Base-by-base conservation (phyloP, 2,888 invertebrate genomes). In the Chrysolina haemoptera region DNA sequence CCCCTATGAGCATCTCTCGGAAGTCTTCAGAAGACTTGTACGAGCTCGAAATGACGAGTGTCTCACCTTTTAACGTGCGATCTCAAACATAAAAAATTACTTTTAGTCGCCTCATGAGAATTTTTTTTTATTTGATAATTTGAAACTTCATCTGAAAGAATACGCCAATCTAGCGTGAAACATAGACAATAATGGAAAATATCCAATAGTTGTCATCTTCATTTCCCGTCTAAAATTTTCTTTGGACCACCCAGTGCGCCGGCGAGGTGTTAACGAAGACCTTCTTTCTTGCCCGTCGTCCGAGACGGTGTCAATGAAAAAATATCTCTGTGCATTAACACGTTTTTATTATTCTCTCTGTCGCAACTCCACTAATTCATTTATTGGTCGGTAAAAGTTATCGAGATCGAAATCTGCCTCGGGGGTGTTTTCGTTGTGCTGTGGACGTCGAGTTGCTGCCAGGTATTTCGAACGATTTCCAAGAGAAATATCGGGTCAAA, bases 261-360 rank as follows among this genome's bases (percentile, higher is more conserved):
- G 5, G 27, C 12, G 40, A 67, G 67, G 67, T 67, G 67, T 67
- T 67, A 67, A 67, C 67, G 27, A 67, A 67, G 67, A 67, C 67
- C 67, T 67, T 50, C 67, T 67, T 67, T 67, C 53, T 53, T 67
- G 53, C 40, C 53, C 53, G 20, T 53, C 67, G 66, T 67, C 67
- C 67, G 53, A 48, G 50, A 53, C 53, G 53, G 67, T 67, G 67
- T 67, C 67, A 62, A 68, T 68, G 46, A 62, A 66, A 71, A 64
- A 83, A 84, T 85, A 84, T 84, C 82, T 84, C 82, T 81, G 82
- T 86, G 85, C 86, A 87, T 87, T 87, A 87, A 86, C 87, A 87
- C 86, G 82, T 85, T 86, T 85, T 84, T 85, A 85, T 86, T 84
- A 80, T 82, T 79, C 67, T 55, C 66, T 69, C 68, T 73, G 75